These are phyloP conservation scores for Dinothrombium tinctorium DNA, from an alignment of 1,140 invertebrate species.

Conservation along the genomic window DNA sequence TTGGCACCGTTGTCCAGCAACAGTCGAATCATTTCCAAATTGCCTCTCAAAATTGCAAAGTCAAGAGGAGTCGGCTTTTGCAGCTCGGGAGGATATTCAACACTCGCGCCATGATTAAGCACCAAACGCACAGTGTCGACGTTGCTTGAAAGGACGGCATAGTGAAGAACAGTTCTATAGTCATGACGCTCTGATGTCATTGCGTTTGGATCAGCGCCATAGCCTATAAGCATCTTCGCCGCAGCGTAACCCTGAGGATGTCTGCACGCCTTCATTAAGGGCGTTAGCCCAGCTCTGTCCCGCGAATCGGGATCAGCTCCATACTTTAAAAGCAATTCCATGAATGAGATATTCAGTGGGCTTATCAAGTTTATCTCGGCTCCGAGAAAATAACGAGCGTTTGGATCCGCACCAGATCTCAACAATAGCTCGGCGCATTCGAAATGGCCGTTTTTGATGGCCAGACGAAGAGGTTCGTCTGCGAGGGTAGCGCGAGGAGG, in stretches of 20 bases:
- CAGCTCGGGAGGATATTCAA: constrained; percentile 38
- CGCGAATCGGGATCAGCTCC: constrained; percentile 63
- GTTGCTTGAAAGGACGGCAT: constrained; percentile 57
- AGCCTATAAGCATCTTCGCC: constrained; percentile 38
- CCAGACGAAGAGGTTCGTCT: too few species aligned
- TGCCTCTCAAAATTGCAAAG: constrained; percentile 50
- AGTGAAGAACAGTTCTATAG: constrained; percentile 56
- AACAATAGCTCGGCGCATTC: too few species aligned
- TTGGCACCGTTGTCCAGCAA: constrained; percentile 36
- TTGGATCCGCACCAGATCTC: too few species aligned
- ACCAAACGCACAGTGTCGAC: constrained; percentile 49
- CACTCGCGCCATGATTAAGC: constrained; percentile 46
- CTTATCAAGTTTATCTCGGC: too few species aligned
- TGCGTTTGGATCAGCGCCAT: constrained; percentile 53
- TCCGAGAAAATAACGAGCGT: too few species aligned
- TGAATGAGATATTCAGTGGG: constrained; percentile 44
- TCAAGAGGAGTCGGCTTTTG: constrained; percentile 59
- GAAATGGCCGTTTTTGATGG: too few species aligned
- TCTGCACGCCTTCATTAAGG: constrained; percentile 61
- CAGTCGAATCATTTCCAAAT: constrained; percentile 36
- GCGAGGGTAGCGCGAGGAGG: too few species aligned
- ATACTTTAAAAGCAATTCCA: constrained; percentile 53
- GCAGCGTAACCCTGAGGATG: constrained; percentile 49
- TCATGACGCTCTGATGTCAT: constrained; percentile 51
- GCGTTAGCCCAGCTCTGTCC: constrained; percentile 54